phyloP scores from a whole-genome alignment of 37 sponge, comb jelly and placozoan genomes.

The Cladorhizidae sp. region DNA sequence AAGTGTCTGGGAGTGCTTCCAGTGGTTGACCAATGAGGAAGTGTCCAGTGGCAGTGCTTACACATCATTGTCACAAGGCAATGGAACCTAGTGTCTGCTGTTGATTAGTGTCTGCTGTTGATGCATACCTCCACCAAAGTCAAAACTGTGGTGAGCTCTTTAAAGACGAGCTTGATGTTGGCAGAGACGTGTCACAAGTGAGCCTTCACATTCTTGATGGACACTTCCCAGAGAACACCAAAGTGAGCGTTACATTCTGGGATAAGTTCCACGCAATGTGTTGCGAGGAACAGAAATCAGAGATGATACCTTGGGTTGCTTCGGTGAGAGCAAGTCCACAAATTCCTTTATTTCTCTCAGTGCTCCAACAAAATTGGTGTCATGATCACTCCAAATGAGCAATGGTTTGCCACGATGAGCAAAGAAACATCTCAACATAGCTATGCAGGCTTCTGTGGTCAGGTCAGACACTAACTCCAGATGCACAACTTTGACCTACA shows the following conservation, averaged over 20 bases:
- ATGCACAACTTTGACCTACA: conserved; percentile 51
- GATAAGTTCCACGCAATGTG: not conserved
- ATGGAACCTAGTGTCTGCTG: too few relatives aligned
- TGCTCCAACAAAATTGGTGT: conserved; percentile 40
- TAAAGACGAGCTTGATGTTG: not conserved
- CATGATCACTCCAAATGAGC: conserved; percentile 57
- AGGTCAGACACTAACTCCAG: conserved; percentile 45
- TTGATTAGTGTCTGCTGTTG: too few relatives aligned
- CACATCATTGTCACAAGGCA: too few relatives aligned
- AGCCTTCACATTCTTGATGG: not conserved
- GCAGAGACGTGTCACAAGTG: not conserved
- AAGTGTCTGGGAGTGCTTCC: too few relatives aligned
- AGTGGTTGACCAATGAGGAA: too few relatives aligned
- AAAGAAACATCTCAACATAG: conserved; percentile 32
- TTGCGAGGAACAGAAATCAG: not conserved
- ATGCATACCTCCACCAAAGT: too few relatives aligned
- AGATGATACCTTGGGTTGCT: not conserved
- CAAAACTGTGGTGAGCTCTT: too few relatives aligned
- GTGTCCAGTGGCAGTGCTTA: too few relatives aligned
- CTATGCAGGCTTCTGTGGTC: conserved; percentile 31
- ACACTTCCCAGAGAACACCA: conserved; percentile 12
- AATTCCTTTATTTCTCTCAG: not conserved
- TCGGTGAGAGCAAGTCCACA: not conserved
- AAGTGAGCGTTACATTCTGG: not conserved
- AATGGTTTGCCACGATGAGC: conserved; percentile 40